Evolutionary conservation across 30 jellyfish, hydroid and myxozoan genomes (phyloP).

Genomic region (Aurelia aurita complex sp. Pacific): DNA sequence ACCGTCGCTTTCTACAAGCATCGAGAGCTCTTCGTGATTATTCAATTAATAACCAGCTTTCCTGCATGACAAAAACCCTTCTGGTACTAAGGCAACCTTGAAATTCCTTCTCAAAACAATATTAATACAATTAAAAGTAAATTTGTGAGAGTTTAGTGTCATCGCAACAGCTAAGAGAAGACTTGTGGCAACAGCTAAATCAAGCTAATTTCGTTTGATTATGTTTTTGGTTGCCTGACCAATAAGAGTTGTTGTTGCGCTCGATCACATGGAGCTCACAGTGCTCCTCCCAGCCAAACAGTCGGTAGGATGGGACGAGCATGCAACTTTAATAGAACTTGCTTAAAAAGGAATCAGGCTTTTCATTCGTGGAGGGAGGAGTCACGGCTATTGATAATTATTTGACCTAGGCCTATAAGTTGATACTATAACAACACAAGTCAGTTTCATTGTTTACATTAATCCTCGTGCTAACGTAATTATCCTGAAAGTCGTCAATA

Average conservation of each 20-base stretch:
- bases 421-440: conserved; percentile 59
- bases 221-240: conserved; percentile 18
- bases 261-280: conserved; percentile 21
- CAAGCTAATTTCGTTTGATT: not conserved
- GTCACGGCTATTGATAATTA: conserved; percentile 41
- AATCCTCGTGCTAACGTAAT: conserved; percentile 53
- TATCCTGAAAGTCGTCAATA: conserved; percentile 53
- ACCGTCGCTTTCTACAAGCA: no score
- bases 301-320: conserved; percentile 34
- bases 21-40: no score
- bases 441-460: conserved; percentile 11
- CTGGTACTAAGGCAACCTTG: no score
- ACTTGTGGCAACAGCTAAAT: no score
- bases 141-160: no score
- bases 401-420: conserved; percentile 61
- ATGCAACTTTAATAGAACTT: not conserved
- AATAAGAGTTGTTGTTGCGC: not conserved
- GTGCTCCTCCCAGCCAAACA: conserved; percentile 17
- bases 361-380: conserved; percentile 47
- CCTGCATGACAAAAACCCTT: no score
- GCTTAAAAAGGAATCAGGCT: conserved; percentile 6
- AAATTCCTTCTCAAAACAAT: no score
- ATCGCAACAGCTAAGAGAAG: no score
- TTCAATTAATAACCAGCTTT: no score
- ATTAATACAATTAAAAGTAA: no score